A percentile compares a stretch with the other conserved stretches of the same genome.
phyloP scores from a whole-genome alignment of 2,797 vertebrate genomes.

The Otolemur crassicaudatus region DNA sequence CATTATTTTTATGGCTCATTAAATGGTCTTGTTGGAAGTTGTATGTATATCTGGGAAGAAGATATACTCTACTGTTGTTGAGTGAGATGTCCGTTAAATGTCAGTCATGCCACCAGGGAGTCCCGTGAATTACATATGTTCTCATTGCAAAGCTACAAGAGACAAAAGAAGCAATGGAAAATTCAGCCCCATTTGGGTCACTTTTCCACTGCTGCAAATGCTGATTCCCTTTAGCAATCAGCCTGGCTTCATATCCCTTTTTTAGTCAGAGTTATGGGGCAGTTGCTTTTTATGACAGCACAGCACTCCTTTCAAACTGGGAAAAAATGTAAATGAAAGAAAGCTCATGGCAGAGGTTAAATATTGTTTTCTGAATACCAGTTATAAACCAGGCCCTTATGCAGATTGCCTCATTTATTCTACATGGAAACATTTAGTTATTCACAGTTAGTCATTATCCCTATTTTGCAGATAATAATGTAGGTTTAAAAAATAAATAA shows the following conservation, averaged over 20 bases:
- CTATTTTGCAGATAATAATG: neutral
- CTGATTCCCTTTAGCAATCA: neutral
- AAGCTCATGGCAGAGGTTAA: neutral
- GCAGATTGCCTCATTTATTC: neutral
- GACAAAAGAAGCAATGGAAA: neutral
- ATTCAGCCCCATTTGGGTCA: neutral
- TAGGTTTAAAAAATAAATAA: neutral
- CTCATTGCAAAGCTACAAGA: neutral
- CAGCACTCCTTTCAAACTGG: neutral
- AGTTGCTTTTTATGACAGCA: neutral
- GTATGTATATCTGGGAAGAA: neutral
- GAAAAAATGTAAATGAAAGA: neutral
- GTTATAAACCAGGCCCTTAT: neutral
- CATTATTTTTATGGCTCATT: neutral
- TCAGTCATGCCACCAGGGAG: neutral
- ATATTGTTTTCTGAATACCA: neutral
- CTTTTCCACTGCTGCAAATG: neutral
- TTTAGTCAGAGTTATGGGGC: neutral
- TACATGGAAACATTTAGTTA: neutral
- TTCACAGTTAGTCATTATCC: neutral
- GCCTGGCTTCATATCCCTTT: neutral
- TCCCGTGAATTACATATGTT: neutral
- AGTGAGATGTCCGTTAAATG: neutral
- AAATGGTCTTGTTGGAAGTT: neutral
- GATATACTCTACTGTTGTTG: neutral